phyloP scores from a whole-genome alignment of 1,140 invertebrate genomes.

The Sitobion miscanthi region DNA sequence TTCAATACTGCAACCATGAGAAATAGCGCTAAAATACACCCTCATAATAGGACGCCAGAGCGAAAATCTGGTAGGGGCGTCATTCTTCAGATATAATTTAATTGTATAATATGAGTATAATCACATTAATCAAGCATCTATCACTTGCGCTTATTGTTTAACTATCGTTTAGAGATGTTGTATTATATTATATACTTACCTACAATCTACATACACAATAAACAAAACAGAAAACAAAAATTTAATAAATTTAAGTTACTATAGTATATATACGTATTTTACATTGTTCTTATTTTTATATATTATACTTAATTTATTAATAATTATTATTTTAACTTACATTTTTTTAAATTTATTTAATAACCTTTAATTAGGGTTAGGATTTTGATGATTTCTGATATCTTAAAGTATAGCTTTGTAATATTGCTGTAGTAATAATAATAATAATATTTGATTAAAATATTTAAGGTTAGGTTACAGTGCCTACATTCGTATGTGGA shows the following conservation, averaged over 20 bases:
- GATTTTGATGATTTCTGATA: too few relatives aligned
- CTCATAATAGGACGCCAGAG: not conserved
- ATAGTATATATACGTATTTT: not conserved
- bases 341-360: not conserved
- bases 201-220: too few relatives aligned
- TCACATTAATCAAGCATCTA: not conserved
- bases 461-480: too few relatives aligned
- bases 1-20: not conserved
- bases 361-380: too few relatives aligned
- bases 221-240: not conserved
- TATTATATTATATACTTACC: too few relatives aligned
- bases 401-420: too few relatives aligned
- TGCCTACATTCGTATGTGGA: too few relatives aligned
- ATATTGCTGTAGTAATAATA: too few relatives aligned
- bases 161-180: too few relatives aligned
- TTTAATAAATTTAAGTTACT: not conserved
- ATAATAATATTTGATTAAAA: too few relatives aligned
- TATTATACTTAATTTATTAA: not conserved
- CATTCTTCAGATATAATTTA: too few relatives aligned
- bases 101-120: not conserved
- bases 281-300: not conserved
- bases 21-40: not conserved
- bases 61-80: not conserved
- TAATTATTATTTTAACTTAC: not conserved
- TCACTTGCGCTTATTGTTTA: not conserved